Conservation (phyloP, 2,888 invertebrate genomes). For the Criorhina ranunculi region DNA sequence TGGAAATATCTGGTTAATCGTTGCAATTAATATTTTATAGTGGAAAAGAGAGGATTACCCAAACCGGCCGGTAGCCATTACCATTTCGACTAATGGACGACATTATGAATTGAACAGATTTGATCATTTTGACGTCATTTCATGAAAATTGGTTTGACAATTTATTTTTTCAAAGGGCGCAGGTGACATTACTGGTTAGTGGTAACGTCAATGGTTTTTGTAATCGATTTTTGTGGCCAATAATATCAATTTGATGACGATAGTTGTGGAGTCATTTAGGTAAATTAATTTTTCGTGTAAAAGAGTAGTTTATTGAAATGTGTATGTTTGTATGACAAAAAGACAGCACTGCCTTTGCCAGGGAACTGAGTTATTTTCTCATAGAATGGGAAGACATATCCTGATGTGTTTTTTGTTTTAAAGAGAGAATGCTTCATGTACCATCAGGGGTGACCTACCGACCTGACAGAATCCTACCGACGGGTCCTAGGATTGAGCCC, state of each 20-base stretch:
- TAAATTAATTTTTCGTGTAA: neutral
- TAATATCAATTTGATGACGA: neutral
- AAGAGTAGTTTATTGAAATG: too few species aligned
- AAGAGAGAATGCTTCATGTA: too few species aligned
- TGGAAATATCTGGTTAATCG: slow-evolving; percentile 47
- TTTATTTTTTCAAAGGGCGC: neutral
- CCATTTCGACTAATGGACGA: slow-evolving; percentile 24
- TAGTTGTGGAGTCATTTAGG: slow-evolving; percentile 2
- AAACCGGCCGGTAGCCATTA: slow-evolving; percentile 7
- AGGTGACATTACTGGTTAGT: slow-evolving; percentile 1
- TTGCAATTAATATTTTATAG: slow-evolving; percentile 49
- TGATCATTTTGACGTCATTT: slow-evolving; percentile 18
- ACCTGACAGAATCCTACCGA: too few species aligned
- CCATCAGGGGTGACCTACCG: too few species aligned
- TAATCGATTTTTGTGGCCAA: neutral
- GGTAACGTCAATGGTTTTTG: slow-evolving; percentile 9
- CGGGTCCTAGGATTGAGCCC: too few species aligned
- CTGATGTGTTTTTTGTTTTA: too few species aligned
- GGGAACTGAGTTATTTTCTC: too few species aligned
- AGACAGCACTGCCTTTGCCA: neutral
- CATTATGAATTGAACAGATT: slow-evolving; percentile 46
- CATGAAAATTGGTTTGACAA: neutral
- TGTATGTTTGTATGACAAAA: neutral
- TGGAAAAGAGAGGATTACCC: slow-evolving; percentile 17
- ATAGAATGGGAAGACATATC: too few species aligned